Evolutionary conservation across 2,797 vertebrate genomes (phyloP).

Genomic region (Tamandua tetradactyla): DNA sequence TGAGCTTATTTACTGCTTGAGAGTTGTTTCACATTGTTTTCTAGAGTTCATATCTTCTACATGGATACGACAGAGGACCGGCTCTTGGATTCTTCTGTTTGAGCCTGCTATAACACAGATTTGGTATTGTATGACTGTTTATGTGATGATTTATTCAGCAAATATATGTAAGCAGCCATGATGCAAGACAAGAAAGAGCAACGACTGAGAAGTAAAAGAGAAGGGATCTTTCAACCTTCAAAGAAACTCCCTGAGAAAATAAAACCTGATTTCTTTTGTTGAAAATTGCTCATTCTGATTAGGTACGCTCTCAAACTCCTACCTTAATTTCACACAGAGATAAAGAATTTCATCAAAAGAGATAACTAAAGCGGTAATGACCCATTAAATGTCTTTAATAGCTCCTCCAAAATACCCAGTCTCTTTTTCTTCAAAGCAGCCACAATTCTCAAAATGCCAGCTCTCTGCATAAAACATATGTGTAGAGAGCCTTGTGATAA

Average conservation of each 20-base stretch:
- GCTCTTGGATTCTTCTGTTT: not conserved
- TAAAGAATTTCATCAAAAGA: constrained; percentile 57
- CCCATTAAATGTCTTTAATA: not conserved
- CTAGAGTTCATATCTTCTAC: not conserved
- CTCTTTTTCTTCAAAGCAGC: not conserved
- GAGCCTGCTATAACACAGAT: not conserved
- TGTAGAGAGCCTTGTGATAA: not conserved
- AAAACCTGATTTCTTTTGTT: constrained; percentile 26
- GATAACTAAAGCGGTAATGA: constrained; percentile 8
- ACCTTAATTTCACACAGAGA: constrained; percentile 52
- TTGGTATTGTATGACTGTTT: not conserved
- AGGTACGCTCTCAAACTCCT: not conserved
- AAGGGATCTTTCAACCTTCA: not conserved
- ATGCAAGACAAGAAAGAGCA: not conserved
- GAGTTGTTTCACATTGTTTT: not conserved
- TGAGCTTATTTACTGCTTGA: not conserved
- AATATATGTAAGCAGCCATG: not conserved
- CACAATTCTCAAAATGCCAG: not conserved
- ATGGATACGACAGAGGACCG: not conserved
- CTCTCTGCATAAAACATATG: not conserved
- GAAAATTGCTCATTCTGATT: constrained; percentile 40
- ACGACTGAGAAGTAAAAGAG: not conserved
- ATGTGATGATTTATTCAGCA: not conserved
- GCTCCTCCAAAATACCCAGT: not conserved
- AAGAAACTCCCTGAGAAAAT: not conserved